phyloP scores from a whole-genome alignment of 2,888 invertebrate genomes.

The Stratiomys singularior region DNA sequence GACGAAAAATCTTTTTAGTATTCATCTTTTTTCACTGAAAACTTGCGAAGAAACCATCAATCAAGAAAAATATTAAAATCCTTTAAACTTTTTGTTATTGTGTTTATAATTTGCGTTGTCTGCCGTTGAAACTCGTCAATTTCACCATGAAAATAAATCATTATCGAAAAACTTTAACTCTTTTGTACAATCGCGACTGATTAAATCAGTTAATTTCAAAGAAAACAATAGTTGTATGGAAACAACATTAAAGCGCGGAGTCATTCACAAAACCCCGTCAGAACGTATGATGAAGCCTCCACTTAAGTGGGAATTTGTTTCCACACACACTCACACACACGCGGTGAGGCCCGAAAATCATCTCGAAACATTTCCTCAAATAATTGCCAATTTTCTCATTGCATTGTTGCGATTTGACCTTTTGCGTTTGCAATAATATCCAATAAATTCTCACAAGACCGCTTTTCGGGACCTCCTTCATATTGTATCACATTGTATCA shows the following conservation, averaged over 20 bases:
- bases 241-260: background rate
- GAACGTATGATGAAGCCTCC: too few species aligned
- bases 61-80: too few species aligned
- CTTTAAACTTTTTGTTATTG: too few species aligned
- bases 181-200: conserved; percentile 11
- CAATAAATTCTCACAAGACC: conserved; percentile 40
- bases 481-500: background rate
- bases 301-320: background rate
- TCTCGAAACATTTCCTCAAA: background rate
- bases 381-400: conserved; percentile 47
- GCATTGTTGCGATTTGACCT: conserved; percentile 27
- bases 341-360: background rate
- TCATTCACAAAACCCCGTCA: background rate
- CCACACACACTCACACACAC: background rate
- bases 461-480: conserved; percentile 22
- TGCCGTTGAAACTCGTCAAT: too few species aligned
- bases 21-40: too few species aligned
- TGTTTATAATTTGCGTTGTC: too few species aligned
- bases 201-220: conserved; percentile 35
- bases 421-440: conserved; percentile 4
- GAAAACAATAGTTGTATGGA: conserved; percentile 23
- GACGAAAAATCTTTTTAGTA: too few species aligned
- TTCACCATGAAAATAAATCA: too few species aligned
- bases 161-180: too few species aligned
- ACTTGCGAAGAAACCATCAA: too few species aligned